Percentiles rank a stretch among this genome's conserved stretches.
These are phyloP conservation scores for Ifrita kowaldi DNA, from an alignment of 2,113 vertebrate species.

Conservation along the genomic window DNA sequence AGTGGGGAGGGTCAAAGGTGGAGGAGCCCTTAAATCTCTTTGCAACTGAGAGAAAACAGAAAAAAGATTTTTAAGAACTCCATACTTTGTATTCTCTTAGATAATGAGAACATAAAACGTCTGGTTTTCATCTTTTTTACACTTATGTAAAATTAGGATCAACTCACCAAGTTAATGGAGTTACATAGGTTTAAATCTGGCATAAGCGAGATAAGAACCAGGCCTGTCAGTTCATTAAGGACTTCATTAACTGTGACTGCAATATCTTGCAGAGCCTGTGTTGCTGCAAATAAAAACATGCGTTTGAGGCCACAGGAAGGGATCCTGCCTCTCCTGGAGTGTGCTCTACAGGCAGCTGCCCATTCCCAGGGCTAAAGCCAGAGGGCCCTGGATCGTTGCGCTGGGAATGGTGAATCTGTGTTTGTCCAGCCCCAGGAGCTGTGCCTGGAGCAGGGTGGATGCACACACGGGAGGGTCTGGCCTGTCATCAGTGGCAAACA, in stretches of 20 bases:
- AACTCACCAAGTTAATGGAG: constrained; percentile 58
- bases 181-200: constrained; percentile 60
- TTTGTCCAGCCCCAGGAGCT: not conserved
- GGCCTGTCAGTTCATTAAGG: constrained; percentile 50
- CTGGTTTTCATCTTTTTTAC: constrained; percentile 61
- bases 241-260: constrained; percentile 50
- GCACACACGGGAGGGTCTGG: not conserved
- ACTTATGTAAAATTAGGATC: constrained; percentile 59
- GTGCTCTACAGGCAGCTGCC: not conserved
- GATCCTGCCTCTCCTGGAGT: not conserved
- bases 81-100: constrained; percentile 2
- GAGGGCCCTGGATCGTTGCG: not conserved
- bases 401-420: not conserved
- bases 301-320: not conserved
- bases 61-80: not conserved
- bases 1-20: constrained; percentile 5
- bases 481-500: not conserved
- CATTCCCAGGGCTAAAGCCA: not conserved
- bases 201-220: constrained; percentile 45
- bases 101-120: constrained; percentile 32
- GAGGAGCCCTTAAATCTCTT: not conserved
- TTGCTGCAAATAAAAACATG: constrained; percentile 39
- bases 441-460: not conserved
- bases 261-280: not conserved
- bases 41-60: constrained; percentile 21